phyloP scores from a whole-genome alignment of 2,797 vertebrate species.

The Sparus aurata region DNA sequence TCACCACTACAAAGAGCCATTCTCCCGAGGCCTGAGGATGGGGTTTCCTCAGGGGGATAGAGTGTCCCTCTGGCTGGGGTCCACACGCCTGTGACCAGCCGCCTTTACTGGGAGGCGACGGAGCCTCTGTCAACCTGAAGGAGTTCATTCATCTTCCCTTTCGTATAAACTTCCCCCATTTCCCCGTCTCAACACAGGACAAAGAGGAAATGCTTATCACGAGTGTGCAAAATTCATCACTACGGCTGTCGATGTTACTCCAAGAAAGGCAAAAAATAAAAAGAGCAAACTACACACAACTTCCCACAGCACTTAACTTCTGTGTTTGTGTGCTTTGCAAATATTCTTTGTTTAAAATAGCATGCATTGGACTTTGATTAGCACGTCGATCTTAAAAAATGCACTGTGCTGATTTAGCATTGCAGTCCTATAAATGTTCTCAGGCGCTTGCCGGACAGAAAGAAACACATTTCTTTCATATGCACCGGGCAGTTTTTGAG shows the following conservation, averaged over 20 bases:
- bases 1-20: conserved; percentile 75
- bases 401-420: too few species aligned
- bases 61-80: conserved; percentile 67
- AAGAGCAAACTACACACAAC: too few species aligned
- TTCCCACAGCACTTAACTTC: not conserved
- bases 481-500: too few species aligned
- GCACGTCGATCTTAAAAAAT: too few species aligned
- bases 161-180: not conserved
- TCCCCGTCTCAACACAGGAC: not conserved
- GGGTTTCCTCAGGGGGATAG: conserved; percentile 78
- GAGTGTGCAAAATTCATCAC: not conserved
- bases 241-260: not conserved
- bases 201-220: not conserved
- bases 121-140: conserved; percentile 30
- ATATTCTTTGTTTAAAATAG: too few species aligned
- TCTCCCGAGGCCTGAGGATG: conserved; percentile 73
- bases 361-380: too few species aligned
- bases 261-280: not conserved
- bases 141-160: conserved; percentile 32
- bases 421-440: too few species aligned
- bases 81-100: conserved; percentile 56
- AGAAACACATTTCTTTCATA: too few species aligned
- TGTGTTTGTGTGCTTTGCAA: too few species aligned
- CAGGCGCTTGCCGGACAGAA: too few species aligned
- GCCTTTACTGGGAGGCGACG: conserved; percentile 17